phyloP scores from a whole-genome alignment of 64 coral and sea anemone species.

The Catalaphyllia jardinei region DNA sequence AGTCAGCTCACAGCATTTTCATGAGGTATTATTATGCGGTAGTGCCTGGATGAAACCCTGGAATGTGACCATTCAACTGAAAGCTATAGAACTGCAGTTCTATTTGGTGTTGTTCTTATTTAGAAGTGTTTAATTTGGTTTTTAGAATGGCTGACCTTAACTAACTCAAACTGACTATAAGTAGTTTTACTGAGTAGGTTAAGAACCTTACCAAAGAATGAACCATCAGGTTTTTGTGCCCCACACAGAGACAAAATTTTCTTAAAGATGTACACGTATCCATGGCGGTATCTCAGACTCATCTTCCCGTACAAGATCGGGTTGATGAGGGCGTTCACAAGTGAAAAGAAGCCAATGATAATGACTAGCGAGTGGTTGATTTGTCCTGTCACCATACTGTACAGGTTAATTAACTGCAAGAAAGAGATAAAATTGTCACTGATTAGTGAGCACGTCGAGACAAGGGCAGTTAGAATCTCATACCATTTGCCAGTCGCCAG shows the following conservation, averaged over 20 bases:
- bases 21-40: no score
- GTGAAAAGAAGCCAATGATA: constrained; percentile 74
- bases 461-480: no score
- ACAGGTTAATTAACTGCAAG: constrained; percentile 79
- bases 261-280: constrained; percentile 65
- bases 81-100: no score
- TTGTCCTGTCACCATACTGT: constrained; percentile 54
- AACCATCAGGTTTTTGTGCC: constrained; percentile 44
- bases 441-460: no score
- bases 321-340: constrained; percentile 86
- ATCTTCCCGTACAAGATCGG: constrained; percentile 89
- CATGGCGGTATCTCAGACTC: constrained; percentile 72
- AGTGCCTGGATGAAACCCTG: no score
- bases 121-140: no score
- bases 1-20: no score
- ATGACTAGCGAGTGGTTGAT: constrained; percentile 62
- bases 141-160: no score
- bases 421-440: not conserved
- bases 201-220: constrained; percentile 81
- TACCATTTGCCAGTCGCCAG: no score
- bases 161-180: no score
- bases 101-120: no score
- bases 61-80: no score
- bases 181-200: not conserved
- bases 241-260: constrained; percentile 65